Base-by-base conservation (phyloP, 1,140 invertebrate genomes). In the Luehdorfia chinensis region DNA sequence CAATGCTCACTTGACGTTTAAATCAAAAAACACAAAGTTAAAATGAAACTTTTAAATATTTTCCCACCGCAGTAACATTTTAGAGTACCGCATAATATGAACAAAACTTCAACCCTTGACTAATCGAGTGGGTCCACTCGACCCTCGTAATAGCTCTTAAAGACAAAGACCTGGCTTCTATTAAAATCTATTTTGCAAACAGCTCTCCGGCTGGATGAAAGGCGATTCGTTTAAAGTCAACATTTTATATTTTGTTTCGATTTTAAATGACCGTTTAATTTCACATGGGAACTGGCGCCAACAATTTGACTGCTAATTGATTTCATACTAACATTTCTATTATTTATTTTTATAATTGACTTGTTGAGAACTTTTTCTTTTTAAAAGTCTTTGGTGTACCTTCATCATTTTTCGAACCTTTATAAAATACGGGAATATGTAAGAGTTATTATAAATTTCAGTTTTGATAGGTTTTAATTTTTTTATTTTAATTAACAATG, bases 151-250 rank as follows among this genome's bases (percentile, higher is more conserved):
- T 23, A 36, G 50, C 56, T 47, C 59, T 66, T 43, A 48, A 73
- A 76, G 61, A 74, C 67, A 80, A 80, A 72, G 51, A n/a, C 33
- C 9, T 5, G 70, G 47, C 37, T 59, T 54, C 68, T 60, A 65
- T 77, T 80, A 66, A 70, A 57, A 47, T 61, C 51, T 77, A 75
- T 77, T 80, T 80, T 77, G 76, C 60, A 80, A 80, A 80, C 73
- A 79, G 46, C 64, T 50, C 68, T 64, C 44, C 19, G 50, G 36
- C 51, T 19, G 46, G 65, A 56, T 60, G 45, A 59, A 54, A 33
- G 51, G 50, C 56, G 28, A 53, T 58, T 59, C 43, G 39, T 55
- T 52, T 37, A 41, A 39, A 63, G 55, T 67, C 59, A 67, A 71
- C 59, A 58, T 59, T 62, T 52, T 48, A 37, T 48, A 47, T 52